Evolutionary conservation across 2,113 vertebrate genomes (phyloP), one percentile per base, ranked within the genome.

Genomic region (Dipodomys spectabilis): DNA sequence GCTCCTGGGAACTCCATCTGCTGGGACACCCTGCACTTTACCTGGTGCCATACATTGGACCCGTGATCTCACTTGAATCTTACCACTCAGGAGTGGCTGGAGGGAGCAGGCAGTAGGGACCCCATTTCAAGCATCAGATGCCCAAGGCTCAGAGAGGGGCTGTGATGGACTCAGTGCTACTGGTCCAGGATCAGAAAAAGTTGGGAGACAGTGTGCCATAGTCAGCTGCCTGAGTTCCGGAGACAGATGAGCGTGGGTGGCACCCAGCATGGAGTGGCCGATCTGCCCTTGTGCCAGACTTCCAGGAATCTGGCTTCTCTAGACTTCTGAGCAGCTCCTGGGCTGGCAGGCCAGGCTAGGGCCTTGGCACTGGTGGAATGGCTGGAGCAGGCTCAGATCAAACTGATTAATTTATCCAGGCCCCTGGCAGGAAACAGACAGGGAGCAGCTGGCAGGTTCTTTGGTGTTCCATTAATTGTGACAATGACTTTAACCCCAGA

Each of bases 401-500:
- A 81, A 88, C 93, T 94, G 96, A 95, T 96, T 91, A 93, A 96
- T 96, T 95, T 93, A 90, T 96, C 97, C n/a, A 19, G 77, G 95
- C 88, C 88, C 88, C 94, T 94, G 96, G 97, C 96, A 96, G 95
- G 96, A 83, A 95, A 69, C 94, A 96, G 95, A 96, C 94, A 93
- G 92, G 25, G 72, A 97, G 90, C 96, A 94, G 95, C 97, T 97
- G 97, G 96, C 82, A 91, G 71, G 94, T 79, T 97, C 85, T 95
- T 95, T 74, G 94, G 96, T 94, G 89, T 91, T 90, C 94, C 94
- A 94, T 95, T 97, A 95, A 95, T 85, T 96, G 95, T 92, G 95
- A 94, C 96, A 93, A 78, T 94, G 96, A 92, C 95, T 97, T 95
- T 95, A 95, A 79, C 95, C 96, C 96, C 97, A 97, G 97, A 96